These are phyloP conservation scores for Lycorma delicatula DNA, from an alignment of 1,140 invertebrate species.

Conservation along the genomic window DNA sequence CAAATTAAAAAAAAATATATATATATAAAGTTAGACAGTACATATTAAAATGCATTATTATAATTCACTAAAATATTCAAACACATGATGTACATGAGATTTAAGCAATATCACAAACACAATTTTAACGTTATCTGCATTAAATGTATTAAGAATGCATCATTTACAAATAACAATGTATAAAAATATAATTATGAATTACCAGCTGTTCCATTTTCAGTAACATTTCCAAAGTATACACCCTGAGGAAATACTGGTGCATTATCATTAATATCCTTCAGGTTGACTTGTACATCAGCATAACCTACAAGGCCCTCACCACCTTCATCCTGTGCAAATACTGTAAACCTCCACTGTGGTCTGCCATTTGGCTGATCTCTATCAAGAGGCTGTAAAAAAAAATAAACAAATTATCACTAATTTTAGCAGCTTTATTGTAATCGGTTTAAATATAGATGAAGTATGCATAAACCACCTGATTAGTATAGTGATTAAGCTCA, in stretches of 20 bases:
- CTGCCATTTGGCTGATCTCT: constrained; percentile 92
- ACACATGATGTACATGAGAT: too few species aligned
- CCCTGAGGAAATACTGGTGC: constrained; percentile 91
- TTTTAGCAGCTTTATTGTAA: too few species aligned
- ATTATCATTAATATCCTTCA: constrained; percentile 98
- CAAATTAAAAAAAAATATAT: too few species aligned
- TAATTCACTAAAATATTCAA: too few species aligned
- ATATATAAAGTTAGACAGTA: too few species aligned
- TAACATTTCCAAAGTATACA: constrained; percentile 90
- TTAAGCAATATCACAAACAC: neutral
- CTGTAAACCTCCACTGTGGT: constrained; percentile 92
- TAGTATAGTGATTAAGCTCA: too few species aligned
- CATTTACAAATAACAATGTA: neutral
- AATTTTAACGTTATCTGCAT: too few species aligned
- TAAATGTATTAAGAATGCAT: too few species aligned
- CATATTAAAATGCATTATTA: too few species aligned
- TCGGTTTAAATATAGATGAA: too few species aligned
- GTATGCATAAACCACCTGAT: too few species aligned
- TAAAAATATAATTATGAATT: constrained; percentile 17
- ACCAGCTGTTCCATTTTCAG: constrained; percentile 89
- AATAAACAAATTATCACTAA: neutral
- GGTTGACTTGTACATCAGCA: constrained; percentile 95
- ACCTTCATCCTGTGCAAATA: constrained; percentile 94
- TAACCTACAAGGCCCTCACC: constrained; percentile 93
- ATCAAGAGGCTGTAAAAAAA: constrained; percentile 69